These are phyloP conservation scores for Capreolus pygargus DNA, from an alignment of 2,113 vertebrate species.

Conservation along the genomic window DNA sequence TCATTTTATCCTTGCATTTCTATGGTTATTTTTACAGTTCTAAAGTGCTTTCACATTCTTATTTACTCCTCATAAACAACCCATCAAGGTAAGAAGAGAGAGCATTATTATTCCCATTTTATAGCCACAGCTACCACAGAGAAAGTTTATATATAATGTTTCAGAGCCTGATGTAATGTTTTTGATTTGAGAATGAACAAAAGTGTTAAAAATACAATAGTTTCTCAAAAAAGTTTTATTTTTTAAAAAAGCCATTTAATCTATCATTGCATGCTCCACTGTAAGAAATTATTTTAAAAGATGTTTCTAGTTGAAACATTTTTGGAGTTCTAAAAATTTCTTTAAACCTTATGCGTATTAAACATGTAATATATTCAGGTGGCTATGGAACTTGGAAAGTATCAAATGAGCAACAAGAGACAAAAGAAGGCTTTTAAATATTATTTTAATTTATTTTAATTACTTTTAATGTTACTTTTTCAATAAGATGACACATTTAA, in stretches of 20 bases:
- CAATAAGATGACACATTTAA: background rate
- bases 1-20: conserved; percentile 28
- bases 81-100: conserved; percentile 37
- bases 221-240: background rate
- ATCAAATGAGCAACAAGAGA: background rate
- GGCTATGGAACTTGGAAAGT: background rate
- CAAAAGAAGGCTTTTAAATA: background rate
- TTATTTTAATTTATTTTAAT: conserved; percentile 23
- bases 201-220: conserved; percentile 25
- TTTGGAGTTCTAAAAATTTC: background rate
- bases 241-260: conserved; percentile 3
- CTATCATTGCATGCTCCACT: background rate
- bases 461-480: background rate
- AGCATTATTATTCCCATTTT: conserved; percentile 44
- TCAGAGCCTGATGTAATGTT: background rate
- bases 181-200: conserved; percentile 41
- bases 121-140: background rate
- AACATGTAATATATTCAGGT: background rate
- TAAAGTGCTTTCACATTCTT: conserved; percentile 35
- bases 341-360: background rate
- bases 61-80: conserved; percentile 50
- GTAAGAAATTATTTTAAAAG: background rate
- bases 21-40: conserved; percentile 30
- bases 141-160: conserved; percentile 44
- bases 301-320: conserved; percentile 9